Base-by-base conservation (phyloP, 2,888 invertebrate species). In the Dynastes maya region DNA sequence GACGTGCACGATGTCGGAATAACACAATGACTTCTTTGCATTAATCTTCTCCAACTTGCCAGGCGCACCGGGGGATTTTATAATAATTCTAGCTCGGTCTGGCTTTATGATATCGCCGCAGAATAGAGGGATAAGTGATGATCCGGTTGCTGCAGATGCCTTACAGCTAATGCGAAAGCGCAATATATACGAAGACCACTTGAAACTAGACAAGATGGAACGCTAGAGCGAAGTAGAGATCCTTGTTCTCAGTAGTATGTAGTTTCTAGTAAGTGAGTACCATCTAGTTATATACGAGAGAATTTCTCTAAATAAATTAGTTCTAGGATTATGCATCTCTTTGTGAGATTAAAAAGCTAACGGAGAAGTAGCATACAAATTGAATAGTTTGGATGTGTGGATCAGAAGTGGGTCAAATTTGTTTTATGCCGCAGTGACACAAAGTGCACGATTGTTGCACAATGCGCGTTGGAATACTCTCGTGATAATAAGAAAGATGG, bases 11-110 rank as follows among this genome's bases (percentile, higher is more conserved):
- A 22, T 4, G 55, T 11, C 11, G 6, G 16, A 58, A n/a, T 13
- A 64, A 64, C 64, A 64, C 37, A 64, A 64, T 29, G 63, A 64
- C 32, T 32, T 64, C 63, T 64, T 63, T 64, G 37, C 63, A 64
- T 64, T 58, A 58, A 58, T 58, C 55, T 58, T 22, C n/a, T 5
- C 63, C 29, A 27, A 29, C 63, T 64, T 64, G 13, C 37, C 9
- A 11, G 11, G 16, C 64, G 16, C 22, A 58, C 55, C 22, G 8
- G 22, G 4, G 55, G 55, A 16, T 58, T 58, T 58, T 58, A 58
- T 58, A 22, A 58, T 22, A 16, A 58, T 58, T 22, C 55, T 22
- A 22, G 22, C 55, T 22, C 55, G 22, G 22, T 8, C 16, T 22
- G 6, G 16, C 55, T 58, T 58, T 58, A 22, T 58, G 55, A 16